Base-by-base conservation (phyloP, 2,888 invertebrate genomes). In the Yponomeuta malinellus region DNA sequence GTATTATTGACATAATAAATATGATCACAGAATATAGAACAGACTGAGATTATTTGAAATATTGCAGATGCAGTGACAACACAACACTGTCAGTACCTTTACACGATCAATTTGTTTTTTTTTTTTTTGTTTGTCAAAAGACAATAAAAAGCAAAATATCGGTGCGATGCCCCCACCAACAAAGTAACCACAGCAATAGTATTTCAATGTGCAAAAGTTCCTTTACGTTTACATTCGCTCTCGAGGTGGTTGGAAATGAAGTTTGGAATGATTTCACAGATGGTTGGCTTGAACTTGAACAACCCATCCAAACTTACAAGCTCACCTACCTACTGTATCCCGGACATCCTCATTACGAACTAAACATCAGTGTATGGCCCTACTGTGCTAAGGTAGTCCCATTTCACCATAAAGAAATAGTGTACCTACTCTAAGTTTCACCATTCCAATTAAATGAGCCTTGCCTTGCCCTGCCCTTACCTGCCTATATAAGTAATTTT, bases 301-400 rank as follows among this genome's bases (percentile, higher is more conserved):
- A 81, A 0, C 83, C 78, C 73, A 69, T 73, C 2, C 83, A 88
- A 68, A 88, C 85, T 0, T 72, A 87, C 37, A 89, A 83, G 74
- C 73, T 91, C 65, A 84, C 87, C 37, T 91, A 90, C 72, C 80
- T 82, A 12, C 74, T 91, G 68, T 87, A 86, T 74, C 83, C 84
- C 15, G 89, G 87, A 2, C 82, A 84, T 70, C 59, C 65, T 67
- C 76, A 23, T 29, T 89, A 76, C 72, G 89, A 89, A 10, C 63
- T 89, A 31, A 89, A 90, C 73, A 76, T 91, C 63, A 73, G 84
- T 48, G 83, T 91, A 69, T 91, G 89, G 88, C 88, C 89, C 9
- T 85, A 89, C 74, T 80, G 78, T 69, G 87, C 84, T 48, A 90
- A 91, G 88, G 90, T 90, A 68, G 10, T 67, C 48, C 31, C 6